Conservation (phyloP, 2,888 invertebrate genomes). For the Diaprepes abbreviatus region DNA sequence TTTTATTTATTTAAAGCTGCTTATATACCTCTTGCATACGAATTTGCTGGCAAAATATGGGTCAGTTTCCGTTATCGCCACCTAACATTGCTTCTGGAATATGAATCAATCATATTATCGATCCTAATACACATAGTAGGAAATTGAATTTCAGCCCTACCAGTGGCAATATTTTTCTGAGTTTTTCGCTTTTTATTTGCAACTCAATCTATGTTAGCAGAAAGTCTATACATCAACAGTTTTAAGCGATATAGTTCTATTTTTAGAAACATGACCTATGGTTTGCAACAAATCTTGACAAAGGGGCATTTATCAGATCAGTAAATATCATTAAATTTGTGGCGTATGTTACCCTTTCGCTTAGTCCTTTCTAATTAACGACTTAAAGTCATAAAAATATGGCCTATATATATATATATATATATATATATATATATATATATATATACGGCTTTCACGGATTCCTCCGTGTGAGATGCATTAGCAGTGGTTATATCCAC, state of each 20-base stretch:
- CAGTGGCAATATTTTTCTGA: conserved; percentile 51
- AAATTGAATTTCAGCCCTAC: conserved; percentile 56
- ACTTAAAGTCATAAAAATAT: too few relatives aligned
- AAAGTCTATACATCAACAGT: neutral
- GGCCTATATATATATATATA: too few relatives aligned
- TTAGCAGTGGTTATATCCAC: too few relatives aligned
- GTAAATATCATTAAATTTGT: too few relatives aligned
- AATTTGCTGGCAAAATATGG: conserved; percentile 49
- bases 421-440: too few relatives aligned
- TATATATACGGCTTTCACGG: too few relatives aligned
- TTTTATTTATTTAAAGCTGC: conserved; percentile 43
- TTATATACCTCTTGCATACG: conserved; percentile 43
- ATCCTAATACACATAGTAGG: conserved; percentile 50
- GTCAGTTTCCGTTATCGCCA: conserved; percentile 54
- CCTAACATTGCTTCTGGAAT: conserved; percentile 52
- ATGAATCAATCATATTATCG: conserved; percentile 58
- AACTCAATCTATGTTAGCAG: neutral
- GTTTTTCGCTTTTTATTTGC: conserved; percentile 45
- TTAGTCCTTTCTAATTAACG: too few relatives aligned
- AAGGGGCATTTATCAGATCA: too few relatives aligned
- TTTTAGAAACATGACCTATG: neutral
- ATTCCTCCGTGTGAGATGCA: too few relatives aligned
- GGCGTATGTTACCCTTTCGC: too few relatives aligned
- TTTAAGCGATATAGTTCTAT: neutral
- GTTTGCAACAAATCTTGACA: too few relatives aligned